These are phyloP conservation scores for Diuraphis noxia DNA, from an alignment of 1,140 invertebrate species.

Conservation along the genomic window DNA sequence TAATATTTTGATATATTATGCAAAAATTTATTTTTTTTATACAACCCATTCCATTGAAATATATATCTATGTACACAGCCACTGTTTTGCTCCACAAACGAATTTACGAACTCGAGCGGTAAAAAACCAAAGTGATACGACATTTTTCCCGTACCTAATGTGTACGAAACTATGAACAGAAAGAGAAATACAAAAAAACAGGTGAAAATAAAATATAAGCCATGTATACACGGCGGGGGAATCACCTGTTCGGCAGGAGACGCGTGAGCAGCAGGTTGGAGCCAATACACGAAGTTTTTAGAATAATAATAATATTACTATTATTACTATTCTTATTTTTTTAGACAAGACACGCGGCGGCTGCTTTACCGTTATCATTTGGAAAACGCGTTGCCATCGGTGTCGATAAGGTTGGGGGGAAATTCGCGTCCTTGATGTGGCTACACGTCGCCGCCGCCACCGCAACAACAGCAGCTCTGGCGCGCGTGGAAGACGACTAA, in stretches of 20 bases:
- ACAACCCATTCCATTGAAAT: too few species aligned
- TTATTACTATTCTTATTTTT: background rate
- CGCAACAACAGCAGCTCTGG: background rate
- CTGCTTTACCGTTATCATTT: slow-evolving; percentile 32
- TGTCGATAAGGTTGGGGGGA: background rate
- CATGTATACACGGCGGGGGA: too few species aligned
- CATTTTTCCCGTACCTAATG: too few species aligned
- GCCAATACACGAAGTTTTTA: background rate
- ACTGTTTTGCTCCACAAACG: too few species aligned
- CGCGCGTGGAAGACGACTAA: background rate
- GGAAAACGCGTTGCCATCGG: slow-evolving; percentile 1
- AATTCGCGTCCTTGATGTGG: slow-evolving; percentile 46
- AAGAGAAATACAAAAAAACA: background rate
- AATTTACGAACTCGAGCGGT: background rate
- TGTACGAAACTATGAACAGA: too few species aligned
- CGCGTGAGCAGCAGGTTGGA: background rate
- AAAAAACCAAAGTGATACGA: background rate
- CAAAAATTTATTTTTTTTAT: too few species aligned
- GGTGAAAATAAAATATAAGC: background rate
- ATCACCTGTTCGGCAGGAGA: background rate
- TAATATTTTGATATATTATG: too few species aligned
- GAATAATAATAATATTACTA: background rate
- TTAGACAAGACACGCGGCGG: background rate
- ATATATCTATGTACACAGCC: too few species aligned
- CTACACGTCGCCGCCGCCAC: slow-evolving; percentile 12